Evolutionary conservation across 2,797 vertebrate genomes (phyloP).

Genomic region (Carcharodon carcharias): DNA sequence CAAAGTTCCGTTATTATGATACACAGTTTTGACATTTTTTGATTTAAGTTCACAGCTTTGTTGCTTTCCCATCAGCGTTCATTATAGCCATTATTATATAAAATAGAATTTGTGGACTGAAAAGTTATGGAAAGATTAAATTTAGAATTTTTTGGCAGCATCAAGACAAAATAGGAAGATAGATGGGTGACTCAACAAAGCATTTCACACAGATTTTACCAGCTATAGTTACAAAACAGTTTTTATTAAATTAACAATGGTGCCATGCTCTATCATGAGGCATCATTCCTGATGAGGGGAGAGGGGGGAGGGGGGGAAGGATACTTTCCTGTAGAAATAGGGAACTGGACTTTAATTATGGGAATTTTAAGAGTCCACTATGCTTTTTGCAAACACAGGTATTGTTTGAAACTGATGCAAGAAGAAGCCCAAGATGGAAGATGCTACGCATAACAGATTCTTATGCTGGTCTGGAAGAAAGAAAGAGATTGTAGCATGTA

Average conservation of each 20-base stretch:
- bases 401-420: not conserved
- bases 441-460: not conserved
- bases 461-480: not conserved
- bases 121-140: not conserved
- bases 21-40: not conserved
- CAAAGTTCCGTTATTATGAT: not conserved
- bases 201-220: not conserved
- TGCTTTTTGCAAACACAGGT: not conserved
- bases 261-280: not conserved
- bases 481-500: not conserved
- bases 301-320: not conserved
- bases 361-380: not conserved
- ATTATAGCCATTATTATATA: not conserved
- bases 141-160: not conserved
- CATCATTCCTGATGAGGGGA: not conserved
- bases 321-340: not conserved
- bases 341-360: not conserved
- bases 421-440: not conserved
- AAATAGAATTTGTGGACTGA: not conserved
- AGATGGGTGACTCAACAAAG: not conserved
- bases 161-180: not conserved
- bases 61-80: not conserved
- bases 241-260: not conserved
- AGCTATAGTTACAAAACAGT: not conserved
- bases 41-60: not conserved